Evolutionary conservation across 1,140 invertebrate genomes (phyloP), one percentile per base, ranked within the genome.

Genomic region (Cataglyphis hispanica): DNA sequence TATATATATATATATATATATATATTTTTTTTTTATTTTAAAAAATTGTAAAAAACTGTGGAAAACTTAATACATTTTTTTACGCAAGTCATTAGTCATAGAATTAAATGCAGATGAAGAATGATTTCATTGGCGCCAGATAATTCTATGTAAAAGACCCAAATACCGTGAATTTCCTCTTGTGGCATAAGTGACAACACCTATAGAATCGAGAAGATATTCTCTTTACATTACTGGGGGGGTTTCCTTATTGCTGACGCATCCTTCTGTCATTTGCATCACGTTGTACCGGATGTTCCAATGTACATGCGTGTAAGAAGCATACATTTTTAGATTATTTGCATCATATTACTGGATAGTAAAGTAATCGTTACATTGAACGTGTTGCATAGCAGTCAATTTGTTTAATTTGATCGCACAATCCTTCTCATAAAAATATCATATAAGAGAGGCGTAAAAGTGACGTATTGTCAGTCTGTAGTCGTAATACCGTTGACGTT

Each of bases 221-320:
- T 8, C 27, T 27, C 13, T 67, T 66, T 13, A 60, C 13, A 22
- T 37, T 37, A 7, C 25, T 10, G 7, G 37, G 78, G 78, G 78
- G 27, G 25, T 83, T 83, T 8, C 67, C 67, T 83, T 83, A 22
- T 46, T 46, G 25, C 37, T 83, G 78, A 74, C 37, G 37, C 31
- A 75, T 25, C 31, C n/a, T 58, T 75, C 2, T 37, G 31, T 60
- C 25, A 74, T 74, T 43, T 19, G 16, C 7, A 60, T 16, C 16
- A 19, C 16, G n/a, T 22, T 81, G 16, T 43, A n/a, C 6, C 66
- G 25, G 37, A 27, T 13, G 40, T 63, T 40, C 5, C 46, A 22
- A 64, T 16, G 8, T 31, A n/a, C 3, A 10, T 27, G 2, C 34
- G n/a, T 43, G 25, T 16, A 64, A 77, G 27, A 5, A 19, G 1